phyloP scores from a whole-genome alignment of 2,113 vertebrate species.

The Sylvilagus bachmani region DNA sequence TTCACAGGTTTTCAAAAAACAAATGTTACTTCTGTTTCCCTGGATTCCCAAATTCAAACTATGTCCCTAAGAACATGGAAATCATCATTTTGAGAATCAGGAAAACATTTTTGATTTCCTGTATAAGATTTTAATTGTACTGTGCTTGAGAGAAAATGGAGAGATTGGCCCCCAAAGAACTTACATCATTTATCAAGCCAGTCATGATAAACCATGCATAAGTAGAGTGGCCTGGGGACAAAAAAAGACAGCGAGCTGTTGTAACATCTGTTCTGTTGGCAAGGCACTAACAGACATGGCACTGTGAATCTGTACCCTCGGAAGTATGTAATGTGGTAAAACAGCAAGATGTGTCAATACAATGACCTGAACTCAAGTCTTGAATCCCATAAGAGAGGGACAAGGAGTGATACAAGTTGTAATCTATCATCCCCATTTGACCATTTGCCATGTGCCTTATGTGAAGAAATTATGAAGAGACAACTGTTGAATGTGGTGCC shows the following conservation, averaged over 20 bases:
- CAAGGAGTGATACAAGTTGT: not conserved
- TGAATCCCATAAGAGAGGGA: not conserved
- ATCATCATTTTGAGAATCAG: not conserved
- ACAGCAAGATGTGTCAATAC: not conserved
- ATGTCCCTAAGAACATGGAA: not conserved
- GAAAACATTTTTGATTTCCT: not conserved
- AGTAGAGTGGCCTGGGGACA: not conserved
- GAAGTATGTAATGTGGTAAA: not conserved
- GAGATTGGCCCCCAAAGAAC: not conserved
- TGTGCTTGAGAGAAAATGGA: not conserved
- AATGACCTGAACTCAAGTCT: not conserved
- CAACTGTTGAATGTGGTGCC: too few relatives aligned
- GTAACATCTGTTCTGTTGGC: slow-evolving; percentile 36
- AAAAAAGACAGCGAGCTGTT: not conserved
- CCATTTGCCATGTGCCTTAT: rapidly evolving
- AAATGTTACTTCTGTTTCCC: not conserved
- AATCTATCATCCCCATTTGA: not conserved
- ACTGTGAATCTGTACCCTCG: not conserved
- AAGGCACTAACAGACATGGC: not conserved
- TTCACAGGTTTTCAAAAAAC: not conserved
- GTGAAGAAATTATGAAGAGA: not conserved
- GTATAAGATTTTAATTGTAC: not conserved
- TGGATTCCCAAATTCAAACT: not conserved
- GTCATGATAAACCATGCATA: not conserved
- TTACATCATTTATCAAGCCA: slow-evolving; percentile 15